Base-by-base conservation (phyloP, 2,113 vertebrate genomes). In the Phaethornis superciliosus region DNA sequence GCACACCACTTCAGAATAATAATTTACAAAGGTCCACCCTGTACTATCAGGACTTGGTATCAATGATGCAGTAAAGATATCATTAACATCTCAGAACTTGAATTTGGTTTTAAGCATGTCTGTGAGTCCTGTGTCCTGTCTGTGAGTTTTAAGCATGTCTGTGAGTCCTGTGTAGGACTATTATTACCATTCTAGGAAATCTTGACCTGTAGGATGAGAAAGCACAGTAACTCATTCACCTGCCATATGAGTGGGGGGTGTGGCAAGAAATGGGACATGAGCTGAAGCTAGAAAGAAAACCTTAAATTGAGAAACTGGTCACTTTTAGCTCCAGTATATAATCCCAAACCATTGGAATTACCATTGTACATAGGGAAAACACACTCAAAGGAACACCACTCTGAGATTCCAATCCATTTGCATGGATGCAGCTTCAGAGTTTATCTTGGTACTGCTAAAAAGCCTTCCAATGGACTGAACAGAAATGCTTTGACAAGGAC, bases 91-190 rank as follows among this genome's bases (percentile, higher is more conserved):
- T 72, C 22, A 59, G 63, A 91, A 89, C 4, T 1, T 12, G 8
- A 49, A 71, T 59, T 68, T 68, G 32, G 68, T 60, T 72, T 81
- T 65, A 60, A 88, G 30, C 0, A 0, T 24, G 11, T 47, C 40
- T 47, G 27, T 46, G 69, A 68, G 40, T 40, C 70, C n/a, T n/a
- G n/a, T n/a, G n/a, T n/a, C n/a, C n/a, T n/a, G n/a, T n/a, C n/a
- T n/a, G n/a, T n/a, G n/a, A n/a, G 68, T 60, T 72, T 81, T 65
- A 60, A 88, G 30, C 0, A 0, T 24, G 11, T 47, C 40, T 47
- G 27, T 69, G 60, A 85, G 55, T 75, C 32, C 32, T 89, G 51
- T 74, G 33, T 4, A 79, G 46, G 32, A 62, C 28, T 62, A 15
- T 3, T 16, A 49, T 51, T 69, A 64, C 23, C 11, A 28, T 30